Percentiles rank a stretch among this genome's conserved stretches.
These are phyloP conservation scores for Saccopteryx leptura DNA, from an alignment of 2,113 vertebrate species.

Conservation along the genomic window DNA sequence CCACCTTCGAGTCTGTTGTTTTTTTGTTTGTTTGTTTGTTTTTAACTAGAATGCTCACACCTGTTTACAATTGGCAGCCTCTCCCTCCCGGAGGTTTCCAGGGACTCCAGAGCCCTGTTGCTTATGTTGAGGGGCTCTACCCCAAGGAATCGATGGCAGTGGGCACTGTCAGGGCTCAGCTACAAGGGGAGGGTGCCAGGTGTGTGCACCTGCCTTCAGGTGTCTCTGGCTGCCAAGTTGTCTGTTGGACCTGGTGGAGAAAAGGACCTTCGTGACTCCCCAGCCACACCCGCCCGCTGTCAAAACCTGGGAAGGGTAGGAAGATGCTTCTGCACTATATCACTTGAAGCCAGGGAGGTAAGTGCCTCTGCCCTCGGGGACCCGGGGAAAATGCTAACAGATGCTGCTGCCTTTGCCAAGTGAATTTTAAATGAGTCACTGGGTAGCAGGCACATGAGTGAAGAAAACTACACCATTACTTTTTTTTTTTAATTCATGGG, in stretches of 20 bases:
- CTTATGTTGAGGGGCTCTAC: fast-evolving
- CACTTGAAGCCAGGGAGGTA: constrained; percentile 31
- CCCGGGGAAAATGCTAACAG: constrained; percentile 84
- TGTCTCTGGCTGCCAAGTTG: constrained; percentile 66
- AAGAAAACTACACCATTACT: constrained; percentile 63
- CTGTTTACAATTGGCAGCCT: not conserved
- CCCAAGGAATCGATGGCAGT: fast-evolving
- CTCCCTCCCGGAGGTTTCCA: not conserved
- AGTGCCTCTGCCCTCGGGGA: constrained; percentile 83
- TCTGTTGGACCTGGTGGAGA: constrained; percentile 77
- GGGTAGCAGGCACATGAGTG: constrained; percentile 78
- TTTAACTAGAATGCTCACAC: not conserved
- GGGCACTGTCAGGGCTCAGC: fast-evolving
- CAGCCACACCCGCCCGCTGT: constrained; percentile 74
- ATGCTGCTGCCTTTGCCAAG: constrained; percentile 78
- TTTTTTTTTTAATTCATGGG: not conserved
- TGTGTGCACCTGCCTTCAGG: constrained; percentile 63
- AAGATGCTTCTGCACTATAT: not conserved
- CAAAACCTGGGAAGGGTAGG: constrained; percentile 62
- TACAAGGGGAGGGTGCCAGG: fast-evolving
- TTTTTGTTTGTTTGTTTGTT: not conserved
- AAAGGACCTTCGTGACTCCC: constrained; percentile 49
- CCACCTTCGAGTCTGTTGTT: not conserved
- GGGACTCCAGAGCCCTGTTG: not conserved
- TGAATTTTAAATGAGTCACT: constrained; percentile 83